Conservation (phyloP, 2,888 invertebrate species). For the Rhingia campestris region DNA sequence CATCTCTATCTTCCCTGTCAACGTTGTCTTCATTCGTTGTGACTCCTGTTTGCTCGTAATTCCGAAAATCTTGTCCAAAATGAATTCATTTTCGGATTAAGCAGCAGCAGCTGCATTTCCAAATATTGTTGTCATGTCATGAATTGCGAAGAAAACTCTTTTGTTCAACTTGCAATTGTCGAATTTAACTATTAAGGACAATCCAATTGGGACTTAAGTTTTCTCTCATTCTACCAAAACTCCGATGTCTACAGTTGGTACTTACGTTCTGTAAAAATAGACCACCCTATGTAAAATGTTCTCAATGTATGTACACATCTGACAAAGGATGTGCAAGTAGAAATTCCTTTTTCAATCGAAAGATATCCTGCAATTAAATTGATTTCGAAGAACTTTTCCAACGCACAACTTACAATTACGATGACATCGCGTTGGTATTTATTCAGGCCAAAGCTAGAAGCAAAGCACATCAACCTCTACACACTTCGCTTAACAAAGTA, state of each 20-base stretch:
- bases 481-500: constrained; percentile 29
- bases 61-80: background rate
- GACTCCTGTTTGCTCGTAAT: background rate
- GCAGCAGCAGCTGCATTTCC: constrained; percentile 1
- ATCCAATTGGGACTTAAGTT: too few relatives aligned
- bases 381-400: background rate
- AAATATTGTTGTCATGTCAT: background rate
- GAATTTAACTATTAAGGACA: too few relatives aligned
- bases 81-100: background rate
- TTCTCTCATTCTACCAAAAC: too few relatives aligned
- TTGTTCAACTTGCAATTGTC: too few relatives aligned
- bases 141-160: background rate
- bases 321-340: background rate
- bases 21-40: background rate
- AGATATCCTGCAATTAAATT: constrained; percentile 14
- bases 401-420: background rate
- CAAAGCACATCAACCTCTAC: constrained; percentile 17
- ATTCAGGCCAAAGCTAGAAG: constrained; percentile 19
- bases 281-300: too few relatives aligned
- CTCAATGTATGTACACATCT: too few relatives aligned
- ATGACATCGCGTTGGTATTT: constrained; percentile 10
- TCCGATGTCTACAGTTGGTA: too few relatives aligned
- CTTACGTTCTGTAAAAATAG: too few relatives aligned
- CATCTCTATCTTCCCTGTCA: too few relatives aligned
- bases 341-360: background rate